Conservation (phyloP, 30 jellyfish, hydroid and myxozoan genomes). For the Euphysa ruthae region DNA sequence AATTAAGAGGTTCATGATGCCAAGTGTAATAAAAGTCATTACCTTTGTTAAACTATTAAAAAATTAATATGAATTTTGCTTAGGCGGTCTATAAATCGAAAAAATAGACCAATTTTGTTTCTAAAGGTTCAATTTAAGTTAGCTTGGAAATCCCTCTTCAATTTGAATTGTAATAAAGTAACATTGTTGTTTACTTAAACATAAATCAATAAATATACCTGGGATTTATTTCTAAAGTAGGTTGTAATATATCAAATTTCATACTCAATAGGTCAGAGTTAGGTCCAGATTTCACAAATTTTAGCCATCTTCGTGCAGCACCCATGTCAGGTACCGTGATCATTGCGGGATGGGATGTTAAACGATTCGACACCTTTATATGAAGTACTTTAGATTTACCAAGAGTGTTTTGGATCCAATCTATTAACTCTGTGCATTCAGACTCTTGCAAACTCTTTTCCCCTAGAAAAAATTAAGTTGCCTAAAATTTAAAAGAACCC, state of each 20-base stretch:
- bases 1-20: no score
- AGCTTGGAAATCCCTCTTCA: no score
- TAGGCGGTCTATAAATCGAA: no score
- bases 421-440: slow-evolving; percentile 44
- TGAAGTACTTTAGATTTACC: slow-evolving; percentile 73
- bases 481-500: no score
- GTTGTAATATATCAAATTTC: slow-evolving; percentile 75
- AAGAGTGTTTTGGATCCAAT: slow-evolving; percentile 69
- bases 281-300: slow-evolving; percentile 83
- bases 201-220: slow-evolving; percentile 29
- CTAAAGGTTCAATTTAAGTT: no score
- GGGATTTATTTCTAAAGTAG: slow-evolving; percentile 83
- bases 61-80: no score
- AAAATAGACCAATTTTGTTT: no score
- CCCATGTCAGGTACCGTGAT: slow-evolving; percentile 98
- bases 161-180: no score
- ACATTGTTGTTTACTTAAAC: no score
- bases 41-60: no score
- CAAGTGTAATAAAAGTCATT: no score
- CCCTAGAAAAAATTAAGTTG: slow-evolving; percentile 4
- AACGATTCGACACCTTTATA: slow-evolving; percentile 70
- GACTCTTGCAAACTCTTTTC: slow-evolving; percentile 48
- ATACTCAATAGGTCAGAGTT: slow-evolving; percentile 65
- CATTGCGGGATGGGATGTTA: slow-evolving; percentile 97
- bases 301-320: slow-evolving; percentile 95